These are phyloP conservation scores for Hypsibius dujardini DNA, from an alignment of 1,140 invertebrate genomes.

Conservation along the genomic window DNA sequence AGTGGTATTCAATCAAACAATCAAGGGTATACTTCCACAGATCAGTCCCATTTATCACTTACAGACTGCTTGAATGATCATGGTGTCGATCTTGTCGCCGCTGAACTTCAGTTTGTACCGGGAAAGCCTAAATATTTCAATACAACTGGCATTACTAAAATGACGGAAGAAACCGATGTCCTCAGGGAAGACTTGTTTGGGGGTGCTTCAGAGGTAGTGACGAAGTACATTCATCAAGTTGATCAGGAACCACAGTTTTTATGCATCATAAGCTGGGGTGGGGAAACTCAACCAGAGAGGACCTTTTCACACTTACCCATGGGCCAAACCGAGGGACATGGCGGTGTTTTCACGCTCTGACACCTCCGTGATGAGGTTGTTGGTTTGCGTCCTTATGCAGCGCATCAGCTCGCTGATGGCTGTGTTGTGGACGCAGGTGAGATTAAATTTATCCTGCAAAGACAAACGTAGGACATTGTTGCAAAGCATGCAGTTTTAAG, in stretches of 20 bases:
- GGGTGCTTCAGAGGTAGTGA: slow-evolving; percentile 25
- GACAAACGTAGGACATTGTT: neutral
- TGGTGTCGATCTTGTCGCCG: slow-evolving; percentile 97
- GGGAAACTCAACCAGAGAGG: neutral
- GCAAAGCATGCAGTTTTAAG: no score
- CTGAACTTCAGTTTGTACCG: slow-evolving; percentile 96
- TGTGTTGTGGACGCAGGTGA: slow-evolving; percentile 72
- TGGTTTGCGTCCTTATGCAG: slow-evolving; percentile 79
- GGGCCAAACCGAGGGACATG: slow-evolving; percentile 88
- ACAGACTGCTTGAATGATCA: slow-evolving; percentile 94
- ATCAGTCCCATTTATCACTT: slow-evolving; percentile 25
- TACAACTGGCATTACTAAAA: slow-evolving; percentile 22
- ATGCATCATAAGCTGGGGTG: slow-evolving; percentile 17
- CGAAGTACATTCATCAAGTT: slow-evolving; percentile 21
- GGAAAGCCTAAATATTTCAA: slow-evolving; percentile 45
- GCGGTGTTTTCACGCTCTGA: slow-evolving; percentile 76
- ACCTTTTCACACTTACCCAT: slow-evolving; percentile 43
- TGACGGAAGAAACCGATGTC: no score
- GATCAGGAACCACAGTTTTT: slow-evolving; percentile 19
- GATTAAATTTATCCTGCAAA: slow-evolving; percentile 59
- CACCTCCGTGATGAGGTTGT: slow-evolving; percentile 63
- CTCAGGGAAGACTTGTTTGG: no score
- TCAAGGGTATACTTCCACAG: neutral
- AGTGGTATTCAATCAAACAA: neutral
- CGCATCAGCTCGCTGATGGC: slow-evolving; percentile 79